Percentiles rank a stretch among this genome's conserved stretches.
phyloP scores from a whole-genome alignment of 2,113 vertebrate species.

The Petrocephalus zakoni region DNA sequence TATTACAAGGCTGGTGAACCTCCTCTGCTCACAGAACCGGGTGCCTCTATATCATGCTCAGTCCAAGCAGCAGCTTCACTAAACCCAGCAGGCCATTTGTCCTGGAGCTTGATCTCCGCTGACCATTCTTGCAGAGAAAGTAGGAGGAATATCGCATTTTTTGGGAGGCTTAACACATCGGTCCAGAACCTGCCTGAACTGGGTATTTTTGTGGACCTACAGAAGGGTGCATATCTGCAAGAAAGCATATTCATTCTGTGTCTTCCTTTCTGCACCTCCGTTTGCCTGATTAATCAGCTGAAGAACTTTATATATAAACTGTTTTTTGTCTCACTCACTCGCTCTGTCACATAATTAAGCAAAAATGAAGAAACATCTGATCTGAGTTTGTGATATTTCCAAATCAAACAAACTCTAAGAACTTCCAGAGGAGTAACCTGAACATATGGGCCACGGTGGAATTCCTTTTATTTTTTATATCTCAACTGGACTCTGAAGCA shows the following conservation, averaged over 20 bases:
- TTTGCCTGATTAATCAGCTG: not conserved
- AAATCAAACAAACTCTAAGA: not conserved
- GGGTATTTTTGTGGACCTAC: not conserved
- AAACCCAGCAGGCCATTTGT: not conserved
- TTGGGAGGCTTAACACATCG: not conserved
- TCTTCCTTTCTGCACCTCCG: too few relatives aligned
- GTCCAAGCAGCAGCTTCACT: not conserved
- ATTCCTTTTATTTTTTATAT: not conserved
- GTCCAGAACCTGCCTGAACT: not conserved
- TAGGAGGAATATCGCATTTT: not conserved
- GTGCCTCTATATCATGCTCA: not conserved
- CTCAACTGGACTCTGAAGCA: not conserved
- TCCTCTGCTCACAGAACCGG: not conserved
- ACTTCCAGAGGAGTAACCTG: not conserved
- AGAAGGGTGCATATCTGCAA: not conserved
- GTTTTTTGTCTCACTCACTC: not conserved
- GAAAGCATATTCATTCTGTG: not conserved
- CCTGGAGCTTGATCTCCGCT: not conserved
- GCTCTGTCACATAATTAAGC: not conserved
- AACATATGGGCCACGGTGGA: not conserved
- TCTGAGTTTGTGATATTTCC: not conserved
- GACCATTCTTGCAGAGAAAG: not conserved
- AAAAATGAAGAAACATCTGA: not conserved
- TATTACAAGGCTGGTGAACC: conserved; percentile 14
- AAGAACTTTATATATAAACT: not conserved